Evolutionary conservation across 2,797 vertebrate genomes (phyloP), one percentile per base, ranked within the genome.

Genomic region (Streptopelia turtur): DNA sequence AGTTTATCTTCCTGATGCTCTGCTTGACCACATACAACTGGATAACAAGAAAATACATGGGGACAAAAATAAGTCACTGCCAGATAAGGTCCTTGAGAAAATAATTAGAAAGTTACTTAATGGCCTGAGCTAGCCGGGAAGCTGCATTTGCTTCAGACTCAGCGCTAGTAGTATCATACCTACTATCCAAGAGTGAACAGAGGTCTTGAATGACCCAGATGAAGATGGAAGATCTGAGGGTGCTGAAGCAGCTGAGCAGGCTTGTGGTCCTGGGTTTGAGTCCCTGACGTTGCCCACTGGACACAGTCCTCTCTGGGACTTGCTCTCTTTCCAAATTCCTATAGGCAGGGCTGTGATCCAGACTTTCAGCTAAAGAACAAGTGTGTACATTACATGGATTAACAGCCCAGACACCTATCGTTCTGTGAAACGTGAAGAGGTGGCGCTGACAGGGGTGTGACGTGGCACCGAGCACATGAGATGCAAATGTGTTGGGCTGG

Each of bases 391-490:
- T 47, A 5, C 10, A 23, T 28, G 35, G n/a, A 27, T 65, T 43
- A 83, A 39, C 52, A 61, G 30, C 49, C 18, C n/a, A 72, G 69
- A 39, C 25, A 15, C 0, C 0, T 23, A 11, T 22, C 28, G 33
- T 56, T 37, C 35, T 2, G 0, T 39, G 68, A 56, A 69, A 83
- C 4, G 4, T 30, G 64, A 70, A 37, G 30, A 28, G 3, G 4
- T 45, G 41, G 27, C 41, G 49, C 35, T 76, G 50, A 28, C 6
- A 25, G 23, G 9, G 49, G 12, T 27, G 27, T 74, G 64, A 37
- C 4, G 2, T 53, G 55, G 16, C 10, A 7, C 10, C 45, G 47
- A 7, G 59, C 0, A 0, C 33, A 41, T 65, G 37, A 69, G 15
- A 55, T 70, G 33, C 13, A 31, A n/a, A 61, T 37, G 16, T 39